A percentile compares a stretch with the other conserved stretches of the same genome.
Conservation (phyloP, 2,797 vertebrate species). For the Gymnoscopelus microlampas region DNA sequence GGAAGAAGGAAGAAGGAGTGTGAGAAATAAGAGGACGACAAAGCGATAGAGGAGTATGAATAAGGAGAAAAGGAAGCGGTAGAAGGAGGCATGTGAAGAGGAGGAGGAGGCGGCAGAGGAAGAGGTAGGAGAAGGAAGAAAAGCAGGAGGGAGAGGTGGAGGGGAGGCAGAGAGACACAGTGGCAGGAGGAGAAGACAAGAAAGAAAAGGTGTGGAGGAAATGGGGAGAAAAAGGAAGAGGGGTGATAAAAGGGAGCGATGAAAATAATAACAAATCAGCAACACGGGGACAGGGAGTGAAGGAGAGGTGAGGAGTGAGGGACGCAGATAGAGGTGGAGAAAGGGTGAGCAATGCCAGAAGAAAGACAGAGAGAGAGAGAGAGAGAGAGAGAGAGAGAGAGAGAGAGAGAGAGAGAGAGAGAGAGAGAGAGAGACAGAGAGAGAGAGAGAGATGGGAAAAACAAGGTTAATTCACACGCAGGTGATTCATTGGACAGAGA, state of each 20-base stretch:
- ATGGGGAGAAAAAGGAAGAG: background rate
- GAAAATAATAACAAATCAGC: background rate
- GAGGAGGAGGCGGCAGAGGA: background rate
- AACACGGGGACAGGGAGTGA: background rate
- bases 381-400: slow-evolving; percentile 2
- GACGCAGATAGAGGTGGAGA: background rate
- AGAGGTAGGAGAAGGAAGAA: no score
- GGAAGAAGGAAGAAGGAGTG: background rate
- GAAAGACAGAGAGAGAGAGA: background rate
- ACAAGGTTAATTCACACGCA: slow-evolving; percentile 68
- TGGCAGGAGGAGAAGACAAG: background rate
- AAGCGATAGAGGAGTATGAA: background rate
- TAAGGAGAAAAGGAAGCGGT: background rate
- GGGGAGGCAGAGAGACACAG: background rate
- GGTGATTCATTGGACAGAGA: slow-evolving; percentile 48
- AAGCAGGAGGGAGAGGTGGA: background rate
- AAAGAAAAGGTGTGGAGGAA: background rate
- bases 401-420: background rate
- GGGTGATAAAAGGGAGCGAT: no score
- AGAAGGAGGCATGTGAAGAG: background rate
- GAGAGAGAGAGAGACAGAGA: slow-evolving; percentile 17
- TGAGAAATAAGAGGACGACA: background rate
- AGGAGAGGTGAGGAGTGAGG: background rate
- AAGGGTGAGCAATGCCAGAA: background rate
- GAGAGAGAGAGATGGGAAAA: slow-evolving; percentile 50